A percentile compares a stretch with the other conserved stretches of the same genome.
Evolutionary conservation across 2,113 vertebrate species (phyloP).

Genomic region (Lonchura striata): DNA sequence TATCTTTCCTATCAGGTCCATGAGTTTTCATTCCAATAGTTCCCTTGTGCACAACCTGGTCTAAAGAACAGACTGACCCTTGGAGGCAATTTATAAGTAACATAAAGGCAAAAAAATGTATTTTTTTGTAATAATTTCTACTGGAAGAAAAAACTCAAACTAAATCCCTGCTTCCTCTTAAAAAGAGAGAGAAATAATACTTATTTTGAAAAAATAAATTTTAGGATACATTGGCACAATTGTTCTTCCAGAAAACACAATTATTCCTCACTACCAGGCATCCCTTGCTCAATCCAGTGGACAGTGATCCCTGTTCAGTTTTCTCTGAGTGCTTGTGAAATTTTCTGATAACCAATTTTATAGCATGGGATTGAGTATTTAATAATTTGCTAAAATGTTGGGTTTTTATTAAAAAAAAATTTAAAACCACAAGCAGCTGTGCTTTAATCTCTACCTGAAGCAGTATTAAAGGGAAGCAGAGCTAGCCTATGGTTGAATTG

Average conservation of each 20-base stretch:
- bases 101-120: not conserved
- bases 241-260: not conserved
- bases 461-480: not conserved
- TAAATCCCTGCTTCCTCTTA: not conserved
- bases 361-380: not conserved
- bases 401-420: not conserved
- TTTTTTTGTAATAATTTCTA: not conserved
- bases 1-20: not conserved
- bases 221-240: not conserved
- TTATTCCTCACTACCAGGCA: not conserved
- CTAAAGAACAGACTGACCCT: not conserved
- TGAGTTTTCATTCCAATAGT: not conserved
- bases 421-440: not conserved
- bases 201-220: not conserved
- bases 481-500: fast-evolving
- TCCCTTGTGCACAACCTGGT: not conserved
- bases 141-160: not conserved
- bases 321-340: not conserved
- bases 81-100: not conserved
- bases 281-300: not conserved
- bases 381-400: not conserved
- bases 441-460: not conserved
- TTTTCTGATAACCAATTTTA: not conserved
- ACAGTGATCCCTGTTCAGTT: fast-evolving
- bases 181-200: not conserved